Percentiles rank a stretch among this genome's conserved stretches.
These are phyloP conservation scores for Petrosia ficiformis DNA, from an alignment of 37 sponge, comb jelly and placozoan genomes.

Conservation along the genomic window DNA sequence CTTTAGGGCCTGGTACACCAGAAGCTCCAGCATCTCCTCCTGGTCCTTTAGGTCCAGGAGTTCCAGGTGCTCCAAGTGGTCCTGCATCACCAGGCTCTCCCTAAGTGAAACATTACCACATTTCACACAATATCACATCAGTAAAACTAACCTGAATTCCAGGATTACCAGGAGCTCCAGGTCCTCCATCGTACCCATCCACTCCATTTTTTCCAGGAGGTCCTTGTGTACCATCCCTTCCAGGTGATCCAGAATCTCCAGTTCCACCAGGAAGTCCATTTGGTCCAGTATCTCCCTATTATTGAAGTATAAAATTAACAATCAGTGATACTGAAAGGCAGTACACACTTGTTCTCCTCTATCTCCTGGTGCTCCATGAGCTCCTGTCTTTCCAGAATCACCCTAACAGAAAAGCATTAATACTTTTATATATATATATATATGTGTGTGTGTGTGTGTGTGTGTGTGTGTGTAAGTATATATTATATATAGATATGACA, in stretches of 20 bases:
- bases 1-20: conserved; percentile 25
- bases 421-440: neutral
- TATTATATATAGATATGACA: too few species aligned
- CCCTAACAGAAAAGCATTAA: neutral
- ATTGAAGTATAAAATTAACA: neutral
- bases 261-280: conserved; percentile 1
- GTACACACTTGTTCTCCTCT: conserved; percentile 3
- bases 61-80: neutral
- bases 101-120: neutral
- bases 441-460: too few species aligned
- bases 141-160: conserved; percentile 32
- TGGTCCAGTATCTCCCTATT: neutral
- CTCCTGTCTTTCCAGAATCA: conserved; percentile 24
- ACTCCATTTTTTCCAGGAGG: conserved; percentile 21
- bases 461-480: too few species aligned
- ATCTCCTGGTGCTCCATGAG: conserved; percentile 43
- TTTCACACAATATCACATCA: neutral
- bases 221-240: conserved; percentile 21
- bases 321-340: neutral
- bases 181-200: conserved; percentile 25
- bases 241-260: conserved; percentile 18
- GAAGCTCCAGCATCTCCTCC: conserved; percentile 46
- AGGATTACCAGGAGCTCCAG: conserved; percentile 38
- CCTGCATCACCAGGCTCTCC: neutral
- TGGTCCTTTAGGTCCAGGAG: conserved; percentile 31